Evolutionary conservation across 2,113 vertebrate genomes (phyloP), one percentile per base, ranked within the genome.

Genomic region (Trematomus loennbergii): DNA sequence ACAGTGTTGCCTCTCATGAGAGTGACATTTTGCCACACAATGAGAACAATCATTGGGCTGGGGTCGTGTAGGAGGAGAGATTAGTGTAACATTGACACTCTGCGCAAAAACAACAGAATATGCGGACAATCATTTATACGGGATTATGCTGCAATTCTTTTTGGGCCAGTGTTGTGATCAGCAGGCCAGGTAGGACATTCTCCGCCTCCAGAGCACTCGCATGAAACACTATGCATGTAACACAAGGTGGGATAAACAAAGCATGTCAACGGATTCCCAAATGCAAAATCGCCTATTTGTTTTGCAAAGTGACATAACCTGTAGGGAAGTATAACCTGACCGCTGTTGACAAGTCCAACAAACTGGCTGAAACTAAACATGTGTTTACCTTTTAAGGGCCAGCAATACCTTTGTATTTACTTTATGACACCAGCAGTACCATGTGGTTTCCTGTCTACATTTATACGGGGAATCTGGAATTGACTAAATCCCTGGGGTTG

Each of bases 221-320:
- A 22, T 22, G 22, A 12, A 63, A 57, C 11, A 18, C n/a, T 49
- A 58, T 62, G 66, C n/a, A 25, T 25, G 45, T 22, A 22, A 25
- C 48, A 52, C 46, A 50, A 10, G 66, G 66, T 87, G 78, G 82
- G 62, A 70, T 53, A 17, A 16, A 75, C 4, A 13, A 43, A 72
- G 66, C 50, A 59, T 22, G 63, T 54, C 29, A 64, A 73, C 59
- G 9, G 25, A 77, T 66, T 66, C 65, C 62, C 59, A 52, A 81
- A 70, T 64, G 83, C 87, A 93, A 91, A 83, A 78, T n/a, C 1
- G 0, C 20, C 18, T 68, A 67, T 91, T 88, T 89, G 89, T 82
- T 74, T 81, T 49, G 67, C 78, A 89, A 86, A 83, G 60, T 58
- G 46, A 59, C 36, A 17, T 29, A 22, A 53, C 36, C 6, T 29